phyloP scores from a whole-genome alignment of 2,113 vertebrate species.

The Arizona elegans region DNA sequence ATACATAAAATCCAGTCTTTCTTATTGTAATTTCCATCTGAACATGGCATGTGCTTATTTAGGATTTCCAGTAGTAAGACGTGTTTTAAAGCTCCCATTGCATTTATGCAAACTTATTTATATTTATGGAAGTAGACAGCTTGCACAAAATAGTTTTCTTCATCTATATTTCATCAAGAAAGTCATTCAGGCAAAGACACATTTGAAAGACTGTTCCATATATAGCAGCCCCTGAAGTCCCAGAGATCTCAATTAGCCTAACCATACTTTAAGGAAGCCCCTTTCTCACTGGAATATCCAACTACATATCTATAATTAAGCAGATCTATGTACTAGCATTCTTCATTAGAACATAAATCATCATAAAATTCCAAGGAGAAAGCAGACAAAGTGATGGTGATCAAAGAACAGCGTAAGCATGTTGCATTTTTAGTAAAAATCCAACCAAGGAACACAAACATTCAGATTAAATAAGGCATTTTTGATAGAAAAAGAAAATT shows the following conservation, averaged over 20 bases:
- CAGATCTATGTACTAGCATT: neutral
- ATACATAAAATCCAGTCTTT: neutral
- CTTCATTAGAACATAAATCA: conserved; percentile 3
- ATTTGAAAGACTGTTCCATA: neutral
- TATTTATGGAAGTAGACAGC: conserved; percentile 2
- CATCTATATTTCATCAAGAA: conserved; percentile 17
- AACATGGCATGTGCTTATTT: neutral
- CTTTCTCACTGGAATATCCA: conserved; percentile 18
- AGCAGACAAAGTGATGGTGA: neutral
- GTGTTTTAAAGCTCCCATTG: neutral
- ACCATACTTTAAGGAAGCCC: neutral
- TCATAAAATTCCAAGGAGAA: neutral
- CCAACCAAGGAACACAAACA: neutral
- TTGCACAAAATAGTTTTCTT: conserved; percentile 34
- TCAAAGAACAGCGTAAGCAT: neutral
- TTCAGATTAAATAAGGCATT: neutral
- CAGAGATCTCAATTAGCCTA: conserved; percentile 5
- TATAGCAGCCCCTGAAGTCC: neutral
- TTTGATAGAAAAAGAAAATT: neutral
- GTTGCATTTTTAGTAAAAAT: neutral
- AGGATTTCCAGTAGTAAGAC: neutral
- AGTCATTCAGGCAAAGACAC: neutral
- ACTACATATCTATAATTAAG: conserved; percentile 8
- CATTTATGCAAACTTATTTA: neutral
- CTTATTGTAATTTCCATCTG: neutral